Conservation (phyloP, 2,113 vertebrate genomes). For the Dendrocopos noguchii region DNA sequence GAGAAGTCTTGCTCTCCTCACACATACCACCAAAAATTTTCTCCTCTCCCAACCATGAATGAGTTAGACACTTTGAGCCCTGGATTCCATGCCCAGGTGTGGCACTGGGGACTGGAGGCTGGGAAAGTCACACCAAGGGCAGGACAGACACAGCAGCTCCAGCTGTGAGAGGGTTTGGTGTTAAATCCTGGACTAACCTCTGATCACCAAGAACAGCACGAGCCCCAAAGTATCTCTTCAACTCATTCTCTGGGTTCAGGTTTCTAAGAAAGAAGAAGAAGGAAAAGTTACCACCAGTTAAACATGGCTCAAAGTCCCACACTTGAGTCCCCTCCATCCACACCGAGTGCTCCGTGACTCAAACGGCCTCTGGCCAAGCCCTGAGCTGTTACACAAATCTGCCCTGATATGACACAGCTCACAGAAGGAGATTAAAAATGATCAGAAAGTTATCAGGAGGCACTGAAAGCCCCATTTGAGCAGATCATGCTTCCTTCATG, state of each 20-base stretch:
- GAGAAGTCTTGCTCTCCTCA: neutral
- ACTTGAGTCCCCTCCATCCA: neutral
- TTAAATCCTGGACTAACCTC: conserved; percentile 76
- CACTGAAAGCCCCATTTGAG: neutral
- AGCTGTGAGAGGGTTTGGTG: neutral
- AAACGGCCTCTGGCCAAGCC: neutral
- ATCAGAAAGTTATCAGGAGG: neutral
- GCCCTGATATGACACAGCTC: neutral
- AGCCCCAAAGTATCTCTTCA: conserved; percentile 96
- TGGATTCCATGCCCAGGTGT: neutral
- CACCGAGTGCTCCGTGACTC: rapidly evolving
- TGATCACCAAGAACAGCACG: conserved; percentile 94
- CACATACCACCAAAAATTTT: neutral
- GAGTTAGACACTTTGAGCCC: neutral
- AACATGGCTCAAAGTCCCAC: neutral
- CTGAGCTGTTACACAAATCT: neutral
- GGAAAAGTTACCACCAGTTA: neutral
- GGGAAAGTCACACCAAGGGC: neutral
- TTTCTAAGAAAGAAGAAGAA: conserved; percentile 78
- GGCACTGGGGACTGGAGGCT: neutral
- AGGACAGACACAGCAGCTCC: neutral
- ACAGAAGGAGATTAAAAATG: neutral
- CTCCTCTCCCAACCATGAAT: neutral
- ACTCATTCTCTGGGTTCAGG: conserved; percentile 94
- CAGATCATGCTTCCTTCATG: rapidly evolving